These are phyloP conservation scores for Brachyhypopomus gauderio DNA, from an alignment of 2,113 vertebrate genomes.

Conservation along the genomic window DNA sequence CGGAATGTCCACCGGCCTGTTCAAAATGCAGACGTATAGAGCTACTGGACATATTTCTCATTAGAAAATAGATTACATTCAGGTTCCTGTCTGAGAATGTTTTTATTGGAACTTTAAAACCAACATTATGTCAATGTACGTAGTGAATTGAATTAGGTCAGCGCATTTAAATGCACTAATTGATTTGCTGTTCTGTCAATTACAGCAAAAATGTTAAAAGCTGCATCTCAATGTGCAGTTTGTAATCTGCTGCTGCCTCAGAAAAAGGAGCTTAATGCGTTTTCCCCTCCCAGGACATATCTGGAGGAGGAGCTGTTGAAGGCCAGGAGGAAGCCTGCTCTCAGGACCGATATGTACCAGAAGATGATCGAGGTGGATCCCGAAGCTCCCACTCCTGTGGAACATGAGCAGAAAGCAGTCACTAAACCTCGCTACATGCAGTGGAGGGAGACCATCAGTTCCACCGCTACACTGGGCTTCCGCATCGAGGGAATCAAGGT, in stretches of 20 bases:
- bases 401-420: conserved; percentile 82
- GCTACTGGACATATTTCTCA: conserved; percentile 3
- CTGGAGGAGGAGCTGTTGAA: conserved; percentile 95
- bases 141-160: not conserved
- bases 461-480: conserved; percentile 91
- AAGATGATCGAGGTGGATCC: conserved; percentile 98
- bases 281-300: conserved; percentile 80
- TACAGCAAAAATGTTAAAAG: not conserved
- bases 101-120: not conserved
- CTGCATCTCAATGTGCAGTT: not conserved
- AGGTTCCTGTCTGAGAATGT: not conserved
- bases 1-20: conserved; percentile 36
- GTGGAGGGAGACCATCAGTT: conserved; percentile 98
- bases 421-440: conserved; percentile 99
- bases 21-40: conserved; percentile 45
- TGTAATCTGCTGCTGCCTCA: not conserved
- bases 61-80: not conserved
- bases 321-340: conserved; percentile 92
- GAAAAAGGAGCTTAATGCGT: not conserved
- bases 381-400: conserved; percentile 82
- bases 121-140: not conserved
- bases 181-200: not conserved
- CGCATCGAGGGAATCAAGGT: conserved; percentile 99
- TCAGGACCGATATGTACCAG: conserved; percentile 95
- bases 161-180: too few relatives aligned